Evolutionary conservation across 1,140 invertebrate species (phyloP), one percentile per base, ranked within the genome.

Genomic region (Ostrea edulis): DNA sequence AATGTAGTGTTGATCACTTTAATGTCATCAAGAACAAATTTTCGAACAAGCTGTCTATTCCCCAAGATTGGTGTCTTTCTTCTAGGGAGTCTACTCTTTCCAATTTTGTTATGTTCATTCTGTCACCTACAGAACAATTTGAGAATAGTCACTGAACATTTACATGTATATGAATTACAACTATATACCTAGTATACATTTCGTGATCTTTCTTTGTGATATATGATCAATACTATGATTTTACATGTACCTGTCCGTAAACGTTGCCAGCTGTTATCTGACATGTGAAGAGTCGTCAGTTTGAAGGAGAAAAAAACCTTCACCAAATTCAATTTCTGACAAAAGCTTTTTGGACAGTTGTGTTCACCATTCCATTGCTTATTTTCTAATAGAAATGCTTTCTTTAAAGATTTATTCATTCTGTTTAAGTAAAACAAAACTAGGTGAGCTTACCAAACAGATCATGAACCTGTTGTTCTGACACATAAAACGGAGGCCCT

Each of bases 401-500:
- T 17, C n/a, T 3, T 55, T 2, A 12, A 62, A 62, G 9, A 8
- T 58, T 58, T 58, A 17, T 58, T 58, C 20, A 17, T 58, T 12
- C 20, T 58, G 7, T 12, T 3, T 4, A 20, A 58, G 55, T 4
- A 0, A 12, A 58, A 58, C 55, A 58, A 17, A 58, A 20, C 9
- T 17, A 58, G 20, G 11, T 20, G 20, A n/a, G 52, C 82, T 9
- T 53, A 83, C 82, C 82, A 53, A 83, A 83, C 9, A 83, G 51
- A 2, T 83, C 82, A 20, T 54, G n/a, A 52, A 83, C 17, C 22
- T 83, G 82, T 12, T 83, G 51, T 22, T 83, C 82, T 3, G 82
- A 14, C 7, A 83, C 82, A 83, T 52, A 83, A 83, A 53, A 54
- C 53, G 82, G 82, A 22, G 82, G 82, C 11, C 82, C 82, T 83